Evolutionary conservation across 1,140 invertebrate species (phyloP).

Genomic region (Anoplolepis gracilipes): DNA sequence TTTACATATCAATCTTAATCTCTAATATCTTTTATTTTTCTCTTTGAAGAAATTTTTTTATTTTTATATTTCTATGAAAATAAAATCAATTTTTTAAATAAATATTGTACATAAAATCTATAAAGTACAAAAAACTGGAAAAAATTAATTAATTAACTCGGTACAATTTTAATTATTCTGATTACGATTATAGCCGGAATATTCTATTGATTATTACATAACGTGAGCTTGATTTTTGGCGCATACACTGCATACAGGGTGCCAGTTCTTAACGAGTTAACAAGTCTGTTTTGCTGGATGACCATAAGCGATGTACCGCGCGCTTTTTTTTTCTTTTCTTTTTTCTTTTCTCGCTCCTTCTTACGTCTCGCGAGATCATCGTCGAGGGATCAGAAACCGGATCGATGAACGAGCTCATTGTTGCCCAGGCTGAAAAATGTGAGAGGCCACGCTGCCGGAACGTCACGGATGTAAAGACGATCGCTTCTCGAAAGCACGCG

Average conservation of each 20-base stretch:
- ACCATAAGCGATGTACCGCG: slow-evolving; percentile 52
- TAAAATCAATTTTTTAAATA: background rate
- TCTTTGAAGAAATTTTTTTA: background rate
- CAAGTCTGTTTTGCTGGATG: slow-evolving; percentile 55
- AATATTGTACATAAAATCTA: background rate
- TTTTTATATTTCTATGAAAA: background rate
- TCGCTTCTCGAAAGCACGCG: slow-evolving; percentile 51
- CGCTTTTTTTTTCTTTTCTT: slow-evolving; percentile 57
- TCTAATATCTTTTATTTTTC: background rate
- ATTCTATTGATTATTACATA: slow-evolving; percentile 32
- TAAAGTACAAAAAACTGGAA: background rate
- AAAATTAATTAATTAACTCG: background rate
- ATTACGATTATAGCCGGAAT: background rate
- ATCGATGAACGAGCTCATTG: slow-evolving; percentile 68
- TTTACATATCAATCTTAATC: background rate
- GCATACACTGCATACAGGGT: background rate
- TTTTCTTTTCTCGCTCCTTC: background rate
- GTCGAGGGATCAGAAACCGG: slow-evolving; percentile 49
- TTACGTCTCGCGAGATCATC: slow-evolving; percentile 22
- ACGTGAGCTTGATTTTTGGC: slow-evolving; percentile 17
- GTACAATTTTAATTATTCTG: background rate
- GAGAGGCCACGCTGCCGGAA: slow-evolving; percentile 57
- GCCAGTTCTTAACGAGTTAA: slow-evolving; percentile 52
- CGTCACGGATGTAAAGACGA: slow-evolving; percentile 51
- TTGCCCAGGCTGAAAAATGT: slow-evolving; percentile 53